Base-by-base conservation (phyloP, 2,888 invertebrate species). In the Archips crataeganus region DNA sequence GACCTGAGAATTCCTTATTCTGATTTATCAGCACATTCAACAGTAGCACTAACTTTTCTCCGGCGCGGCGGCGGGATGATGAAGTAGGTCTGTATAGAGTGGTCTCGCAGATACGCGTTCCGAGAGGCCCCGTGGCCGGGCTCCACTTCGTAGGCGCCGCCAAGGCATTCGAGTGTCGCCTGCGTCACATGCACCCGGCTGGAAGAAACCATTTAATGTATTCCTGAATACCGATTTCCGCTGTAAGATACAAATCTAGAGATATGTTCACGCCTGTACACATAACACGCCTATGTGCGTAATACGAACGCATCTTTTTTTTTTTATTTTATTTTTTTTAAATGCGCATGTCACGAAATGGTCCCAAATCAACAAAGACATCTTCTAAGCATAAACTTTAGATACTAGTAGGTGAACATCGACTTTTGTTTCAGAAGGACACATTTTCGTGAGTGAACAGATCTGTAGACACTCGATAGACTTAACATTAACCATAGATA, bases 91-190 rank as follows among this genome's bases (percentile, higher is more conserved):
- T 97, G 97, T 78, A 97, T 96, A 77, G 97, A 97, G 86, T 98
- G 97, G 90, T 98, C 98, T 74, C 97, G 92, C 67, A 98, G 94
- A 90, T 98, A 98, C 69, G 97, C 96, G 87, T 98, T 98, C 75
- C 98, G 95, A 72, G 97, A 96, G 70, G 97, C 96, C 4, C 98
- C 98, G 85, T 97, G 96, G 0, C 98, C 98, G 0, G 97, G 96
- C 91, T 98, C 98, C 75, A 98, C 98, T 88, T 98, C 98, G 88
- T 98, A 98, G 82, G 98, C 98, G 0, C 97, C 98, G 47, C 97
- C 97, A 59, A 98, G 95, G 84, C 97, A 97, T 84, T 98, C 98
- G 78, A 98, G 92, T 1, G 98, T 98, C 23, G 97, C 97, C 85
- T 97, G 97, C 2, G 98, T 97, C 77, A 98, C 96, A 87, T 98